Evolutionary conservation across 2,888 invertebrate species (phyloP), one percentile per base, ranked within the genome.

Genomic region (Trypoxylon attenuatum): DNA sequence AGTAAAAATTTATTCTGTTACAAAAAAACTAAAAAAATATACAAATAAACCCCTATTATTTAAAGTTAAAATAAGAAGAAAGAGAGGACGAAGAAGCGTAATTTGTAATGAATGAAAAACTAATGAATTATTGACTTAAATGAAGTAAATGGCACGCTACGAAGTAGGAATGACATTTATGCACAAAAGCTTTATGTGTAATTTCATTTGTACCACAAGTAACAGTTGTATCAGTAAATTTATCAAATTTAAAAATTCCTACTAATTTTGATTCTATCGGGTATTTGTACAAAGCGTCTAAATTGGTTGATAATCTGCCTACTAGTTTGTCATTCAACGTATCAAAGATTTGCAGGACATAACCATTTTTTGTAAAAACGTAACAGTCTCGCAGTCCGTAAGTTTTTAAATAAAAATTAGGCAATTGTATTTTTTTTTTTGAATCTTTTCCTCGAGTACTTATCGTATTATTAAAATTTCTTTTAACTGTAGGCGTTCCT

Each of bases 351-450:
- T n/a, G n/a, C n/a, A n/a, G n/a, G n/a, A n/a, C n/a, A n/a, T n/a
- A n/a, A n/a, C n/a, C n/a, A n/a, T n/a, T n/a, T n/a, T 33, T 49
- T 50, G 13, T 33, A 19, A 50, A 50, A 38, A 33, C 49, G n/a
- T 54, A 41, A 39, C 23, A 18, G 4, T 54, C 47, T n/a, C 38
- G 10, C 27, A 45, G 21, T 45, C 56, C 49, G 29, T 33, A 49
- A 16, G 49, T 21, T 43, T 57, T 49, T 57, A 57, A 33, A 10
- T 49, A 42, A 43, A 57, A 57, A 57, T n/a, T n/a, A n/a, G n/a
- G n/a, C n/a, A n/a, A n/a, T n/a, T n/a, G n/a, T n/a, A n/a, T n/a
- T n/a, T n/a, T 43, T 50, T 50, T 49, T 42, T 56, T 56, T 41
- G 47, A 47, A 27, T 27, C 49, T 38, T 49, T 41, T 18, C n/a